These are phyloP conservation scores for Silurus asotus DNA, from an alignment of 2,113 vertebrate genomes.

Conservation along the genomic window DNA sequence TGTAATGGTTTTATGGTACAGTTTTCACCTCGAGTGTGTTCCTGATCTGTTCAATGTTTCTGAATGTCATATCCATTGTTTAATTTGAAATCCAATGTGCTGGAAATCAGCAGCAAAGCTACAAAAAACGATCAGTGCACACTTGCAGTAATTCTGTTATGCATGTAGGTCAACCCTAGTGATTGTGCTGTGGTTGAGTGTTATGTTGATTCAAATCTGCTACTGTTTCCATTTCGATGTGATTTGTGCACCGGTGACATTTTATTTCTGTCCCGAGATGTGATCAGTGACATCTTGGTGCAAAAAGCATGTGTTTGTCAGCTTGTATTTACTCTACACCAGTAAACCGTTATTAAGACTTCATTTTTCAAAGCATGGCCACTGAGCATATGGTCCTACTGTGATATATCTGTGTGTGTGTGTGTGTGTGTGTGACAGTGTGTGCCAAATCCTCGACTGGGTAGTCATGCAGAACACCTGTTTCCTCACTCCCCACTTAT, in stretches of 20 bases:
- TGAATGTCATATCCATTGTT: neutral
- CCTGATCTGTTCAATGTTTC: neutral
- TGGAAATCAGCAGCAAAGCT: neutral
- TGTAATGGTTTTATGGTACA: no score
- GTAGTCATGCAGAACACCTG: conserved; percentile 66
- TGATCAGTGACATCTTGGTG: conserved; percentile 9
- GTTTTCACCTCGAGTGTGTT: neutral
- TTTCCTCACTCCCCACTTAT: conserved; percentile 67
- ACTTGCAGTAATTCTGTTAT: neutral
- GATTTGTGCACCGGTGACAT: neutral
- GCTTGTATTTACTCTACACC: conserved; percentile 38
- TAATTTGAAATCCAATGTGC: neutral
- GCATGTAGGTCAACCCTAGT: neutral
- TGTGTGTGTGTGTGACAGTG: conserved; percentile 29
- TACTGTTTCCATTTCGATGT: neutral
- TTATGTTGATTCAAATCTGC: neutral
- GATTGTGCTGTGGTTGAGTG: neutral
- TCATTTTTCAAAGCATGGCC: conserved; percentile 22
- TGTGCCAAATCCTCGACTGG: conserved; percentile 46
- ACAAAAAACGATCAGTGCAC: neutral
- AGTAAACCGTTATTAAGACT: conserved; percentile 39
- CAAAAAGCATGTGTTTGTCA: conserved; percentile 32
- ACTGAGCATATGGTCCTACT: conserved; percentile 36
- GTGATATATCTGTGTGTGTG: conserved; percentile 35
- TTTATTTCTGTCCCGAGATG: neutral